Evolutionary conservation across 2,888 invertebrate genomes (phyloP), one percentile per base, ranked within the genome.

Genomic region (Caenorhabditis auriculariae): DNA sequence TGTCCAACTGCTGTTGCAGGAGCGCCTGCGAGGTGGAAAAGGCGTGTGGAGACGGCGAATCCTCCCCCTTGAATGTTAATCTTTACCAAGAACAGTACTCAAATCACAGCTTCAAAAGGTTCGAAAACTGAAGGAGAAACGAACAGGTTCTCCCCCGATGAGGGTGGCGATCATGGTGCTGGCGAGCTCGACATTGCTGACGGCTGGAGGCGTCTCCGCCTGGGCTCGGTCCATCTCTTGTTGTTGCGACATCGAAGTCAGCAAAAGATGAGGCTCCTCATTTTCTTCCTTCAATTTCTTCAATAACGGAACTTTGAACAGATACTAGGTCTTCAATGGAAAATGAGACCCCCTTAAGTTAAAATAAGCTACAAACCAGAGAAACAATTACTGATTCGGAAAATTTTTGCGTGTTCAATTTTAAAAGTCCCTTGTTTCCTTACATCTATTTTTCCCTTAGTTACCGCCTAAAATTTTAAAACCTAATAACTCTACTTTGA

Each of bases 171-270:
- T 75, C 64, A 75, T 70, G 15, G 67, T 74, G 17, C 63, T 61
- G 9, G 72, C 69, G 23, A 77, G 55, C 45, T 78, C 75, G 19
- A 74, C 75, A 38, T 72, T 75, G 49, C 72, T 74, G n/a, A 76
- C 66, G 4, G 76, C 76, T 6, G 76, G 76, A 7, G 76, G 76
- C 7, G 75, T 76, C 41, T 72, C 76, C 21, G 75, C 76, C 45
- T 69, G 66, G 12, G 68, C 64, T 32, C 75, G 54, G 48, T 75
- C 75, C 42, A 77, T 39, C 24, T 77, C 75, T 28, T 66, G 69
- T 41, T 70, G 70, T 7, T 58, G 61, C 12, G 53, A 49, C 2
- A 45, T 17, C 15, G 51, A 19, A 39, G 59, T 50, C 28, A 69
- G 54, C 21, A 72, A 48, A 26, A 53, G 29, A 27, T 51, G 49